A percentile compares a stretch with the other conserved stretches of the same genome.
These are phyloP conservation scores for Sarcophaga subvicina DNA, from an alignment of 2,888 invertebrate species.

Conservation along the genomic window DNA sequence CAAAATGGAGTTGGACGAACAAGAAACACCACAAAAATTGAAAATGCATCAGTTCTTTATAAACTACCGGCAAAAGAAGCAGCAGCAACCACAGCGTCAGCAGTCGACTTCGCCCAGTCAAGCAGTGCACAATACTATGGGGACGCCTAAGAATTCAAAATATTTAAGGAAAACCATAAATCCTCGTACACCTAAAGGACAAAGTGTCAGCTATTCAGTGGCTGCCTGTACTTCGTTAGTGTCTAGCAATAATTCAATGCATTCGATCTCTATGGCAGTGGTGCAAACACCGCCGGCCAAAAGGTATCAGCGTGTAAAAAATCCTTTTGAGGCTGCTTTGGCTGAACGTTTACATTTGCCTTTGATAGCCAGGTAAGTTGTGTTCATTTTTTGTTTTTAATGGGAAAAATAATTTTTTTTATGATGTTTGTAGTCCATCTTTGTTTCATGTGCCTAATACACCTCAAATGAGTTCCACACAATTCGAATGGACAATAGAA, in stretches of 20 bases:
- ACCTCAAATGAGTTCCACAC: constrained; percentile 80
- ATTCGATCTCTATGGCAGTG: constrained; percentile 72
- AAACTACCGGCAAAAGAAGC: constrained; percentile 48
- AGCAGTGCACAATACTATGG: constrained; percentile 40
- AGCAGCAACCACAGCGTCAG: neutral
- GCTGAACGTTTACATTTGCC: constrained; percentile 85
- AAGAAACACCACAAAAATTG: constrained; percentile 62
- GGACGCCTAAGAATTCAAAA: constrained; percentile 71
- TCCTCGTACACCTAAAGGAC: constrained; percentile 69
- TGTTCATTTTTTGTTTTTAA: neutral
- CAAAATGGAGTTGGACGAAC: constrained; percentile 63
- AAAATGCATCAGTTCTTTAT: constrained; percentile 48
- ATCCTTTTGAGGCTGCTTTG: constrained; percentile 85
- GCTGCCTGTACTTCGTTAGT: constrained; percentile 49
- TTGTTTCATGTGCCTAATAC: constrained; percentile 79
- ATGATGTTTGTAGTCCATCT: constrained; percentile 76
- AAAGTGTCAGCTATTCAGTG: constrained; percentile 56
- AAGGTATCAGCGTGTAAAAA: constrained; percentile 83
- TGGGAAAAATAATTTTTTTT: neutral
- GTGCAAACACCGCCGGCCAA: constrained; percentile 83
- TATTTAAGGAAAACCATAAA: constrained; percentile 71
- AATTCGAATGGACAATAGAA: constrained; percentile 87
- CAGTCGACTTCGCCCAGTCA: constrained; percentile 12
- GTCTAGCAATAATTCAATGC: constrained; percentile 61
- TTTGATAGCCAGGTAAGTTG: constrained; percentile 82